Conservation (phyloP, 2,797 vertebrate species). For the Enteromius viviparus region DNA sequence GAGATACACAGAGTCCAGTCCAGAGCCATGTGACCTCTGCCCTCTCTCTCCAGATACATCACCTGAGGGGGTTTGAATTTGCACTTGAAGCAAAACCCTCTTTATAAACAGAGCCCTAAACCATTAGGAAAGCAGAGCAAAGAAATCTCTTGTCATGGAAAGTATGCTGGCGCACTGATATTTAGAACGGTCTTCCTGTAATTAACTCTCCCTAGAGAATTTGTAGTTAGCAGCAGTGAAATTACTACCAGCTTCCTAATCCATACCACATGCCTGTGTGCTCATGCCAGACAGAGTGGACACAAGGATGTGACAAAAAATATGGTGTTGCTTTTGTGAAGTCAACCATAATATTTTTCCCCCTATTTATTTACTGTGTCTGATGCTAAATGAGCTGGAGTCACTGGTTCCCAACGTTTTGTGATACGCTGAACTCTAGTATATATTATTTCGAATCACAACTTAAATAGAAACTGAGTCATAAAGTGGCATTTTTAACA, state of each 20-base stretch:
- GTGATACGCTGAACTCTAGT: not conserved
- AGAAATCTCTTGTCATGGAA: constrained; percentile 94
- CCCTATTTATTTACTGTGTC: constrained; percentile 28
- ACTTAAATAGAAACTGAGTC: not conserved
- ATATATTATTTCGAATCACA: not conserved
- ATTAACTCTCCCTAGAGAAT: constrained; percentile 99
- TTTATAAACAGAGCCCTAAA: constrained; percentile 70
- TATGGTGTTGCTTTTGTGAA: constrained; percentile 49
- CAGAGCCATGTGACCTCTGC: constrained; percentile 48
- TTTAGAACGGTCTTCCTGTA: constrained; percentile 99
- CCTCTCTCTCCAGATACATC: constrained; percentile 51
- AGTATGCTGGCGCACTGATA: constrained; percentile 95
- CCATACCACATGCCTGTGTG: constrained; percentile 92
- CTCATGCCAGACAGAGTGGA: constrained; percentile 75
- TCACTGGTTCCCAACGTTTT: not conserved
- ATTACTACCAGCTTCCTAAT: constrained; percentile 99
- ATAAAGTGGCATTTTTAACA: not conserved
- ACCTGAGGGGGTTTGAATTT: constrained; percentile 69
- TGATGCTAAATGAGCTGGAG: not conserved
- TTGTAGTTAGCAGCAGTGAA: constrained; percentile 98
- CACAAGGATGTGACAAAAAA: constrained; percentile 67
- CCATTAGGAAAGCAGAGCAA: constrained; percentile 78
- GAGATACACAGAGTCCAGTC: constrained; percentile 44
- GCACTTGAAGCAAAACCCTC: constrained; percentile 68
- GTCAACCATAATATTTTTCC: constrained; percentile 8